Conservation (phyloP, 2,113 vertebrate genomes). For the Etheostoma spectabile region DNA sequence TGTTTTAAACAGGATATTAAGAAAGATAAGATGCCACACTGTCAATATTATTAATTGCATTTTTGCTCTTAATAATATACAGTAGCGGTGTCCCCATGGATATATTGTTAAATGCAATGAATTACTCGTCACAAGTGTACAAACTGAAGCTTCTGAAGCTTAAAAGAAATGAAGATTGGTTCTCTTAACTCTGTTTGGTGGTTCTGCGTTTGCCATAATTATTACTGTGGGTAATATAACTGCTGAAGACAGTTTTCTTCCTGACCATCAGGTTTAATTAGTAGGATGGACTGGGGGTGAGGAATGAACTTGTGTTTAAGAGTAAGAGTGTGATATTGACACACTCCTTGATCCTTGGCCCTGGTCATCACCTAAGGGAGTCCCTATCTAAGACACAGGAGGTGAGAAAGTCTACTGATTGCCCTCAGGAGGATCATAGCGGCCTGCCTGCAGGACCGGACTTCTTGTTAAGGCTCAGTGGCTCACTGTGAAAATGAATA, state of each 20-base stretch:
- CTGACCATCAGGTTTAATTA: slow-evolving; percentile 72
- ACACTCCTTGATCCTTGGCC: slow-evolving; percentile 70
- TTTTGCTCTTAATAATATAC: slow-evolving; percentile 21
- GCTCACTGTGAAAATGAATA: slow-evolving; percentile 77
- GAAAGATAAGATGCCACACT: slow-evolving; percentile 63
- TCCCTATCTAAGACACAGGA: slow-evolving; percentile 61
- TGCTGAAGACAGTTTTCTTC: slow-evolving; percentile 60
- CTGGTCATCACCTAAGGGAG: slow-evolving; percentile 64
- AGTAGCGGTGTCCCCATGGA: slow-evolving; percentile 23
- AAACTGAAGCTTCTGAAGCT: slow-evolving; percentile 13
- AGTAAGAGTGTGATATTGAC: slow-evolving; percentile 60
- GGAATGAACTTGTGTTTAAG: slow-evolving; percentile 71
- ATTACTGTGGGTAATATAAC: slow-evolving; percentile 35
- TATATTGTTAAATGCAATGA: slow-evolving; percentile 27
- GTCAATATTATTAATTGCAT: slow-evolving; percentile 67
- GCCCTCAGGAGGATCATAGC: slow-evolving; percentile 78
- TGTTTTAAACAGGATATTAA: slow-evolving; percentile 78
- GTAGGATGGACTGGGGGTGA: slow-evolving; percentile 49
- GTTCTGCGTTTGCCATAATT: slow-evolving; percentile 31
- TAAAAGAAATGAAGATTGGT: neutral
- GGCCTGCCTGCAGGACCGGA: slow-evolving; percentile 66
- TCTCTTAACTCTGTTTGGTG: slow-evolving; percentile 23
- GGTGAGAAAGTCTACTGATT: slow-evolving; percentile 75
- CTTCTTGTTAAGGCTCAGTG: slow-evolving; percentile 80
- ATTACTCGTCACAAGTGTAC: neutral